phyloP scores from a whole-genome alignment of 2,113 vertebrate genomes.

The Irena cyanogastra region DNA sequence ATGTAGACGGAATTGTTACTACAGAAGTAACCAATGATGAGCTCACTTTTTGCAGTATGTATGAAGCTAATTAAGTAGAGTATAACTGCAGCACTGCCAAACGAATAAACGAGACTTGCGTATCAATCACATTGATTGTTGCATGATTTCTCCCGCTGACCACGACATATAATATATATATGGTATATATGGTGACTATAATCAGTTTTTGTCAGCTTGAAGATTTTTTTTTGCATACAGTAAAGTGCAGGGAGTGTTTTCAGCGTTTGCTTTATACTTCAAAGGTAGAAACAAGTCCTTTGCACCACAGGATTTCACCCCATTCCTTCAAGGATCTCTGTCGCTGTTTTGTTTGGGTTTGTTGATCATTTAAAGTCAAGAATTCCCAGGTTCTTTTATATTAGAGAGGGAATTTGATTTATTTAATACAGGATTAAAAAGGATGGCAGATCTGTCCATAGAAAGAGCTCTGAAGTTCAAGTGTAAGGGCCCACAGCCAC shows the following conservation, averaged over 20 bases:
- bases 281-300: not conserved
- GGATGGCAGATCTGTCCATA: not conserved
- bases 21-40: too few species aligned
- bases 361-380: too few species aligned
- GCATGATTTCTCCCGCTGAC: too few species aligned
- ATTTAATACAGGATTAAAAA: not conserved
- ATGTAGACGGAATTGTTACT: too few species aligned
- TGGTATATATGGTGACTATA: too few species aligned
- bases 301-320: not conserved
- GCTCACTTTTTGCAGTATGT: too few species aligned
- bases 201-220: not conserved
- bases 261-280: not conserved
- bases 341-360: not conserved
- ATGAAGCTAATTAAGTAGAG: too few species aligned
- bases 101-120: too few species aligned
- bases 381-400: too few species aligned
- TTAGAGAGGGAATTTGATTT: not conserved
- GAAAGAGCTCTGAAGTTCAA: not conserved
- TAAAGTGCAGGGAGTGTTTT: not conserved
- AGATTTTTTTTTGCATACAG: not conserved
- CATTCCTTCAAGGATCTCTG: not conserved
- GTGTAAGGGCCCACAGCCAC: not conserved
- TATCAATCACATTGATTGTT: too few species aligned
- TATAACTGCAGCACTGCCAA: too few species aligned
- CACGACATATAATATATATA: too few species aligned